Evolutionary conservation across 2,113 vertebrate genomes (phyloP).

Genomic region (Stigmatopora argus): DNA sequence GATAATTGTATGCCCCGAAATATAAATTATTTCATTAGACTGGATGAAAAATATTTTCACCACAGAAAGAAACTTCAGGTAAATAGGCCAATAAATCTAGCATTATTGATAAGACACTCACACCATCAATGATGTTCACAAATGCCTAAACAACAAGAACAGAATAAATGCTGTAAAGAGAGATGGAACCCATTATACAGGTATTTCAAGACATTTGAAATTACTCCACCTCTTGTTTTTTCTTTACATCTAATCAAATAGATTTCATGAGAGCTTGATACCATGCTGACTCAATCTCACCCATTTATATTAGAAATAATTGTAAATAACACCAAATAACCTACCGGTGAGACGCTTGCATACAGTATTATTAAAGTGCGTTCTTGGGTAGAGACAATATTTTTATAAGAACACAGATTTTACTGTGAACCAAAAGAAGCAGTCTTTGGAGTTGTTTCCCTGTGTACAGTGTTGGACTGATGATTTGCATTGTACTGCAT

Average conservation of each 20-base stretch:
- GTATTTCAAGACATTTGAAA: not conserved
- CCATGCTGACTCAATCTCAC: not conserved
- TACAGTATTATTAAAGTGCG: slow-evolving; percentile 1
- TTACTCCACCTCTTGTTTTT: not conserved
- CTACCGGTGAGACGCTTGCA: not conserved
- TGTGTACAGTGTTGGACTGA: not conserved
- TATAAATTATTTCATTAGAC: not conserved
- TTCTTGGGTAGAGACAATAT: not conserved
- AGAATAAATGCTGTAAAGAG: not conserved
- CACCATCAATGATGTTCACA: not conserved
- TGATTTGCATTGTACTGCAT: not conserved
- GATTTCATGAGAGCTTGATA: not conserved
- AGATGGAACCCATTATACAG: not conserved
- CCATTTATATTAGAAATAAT: not conserved
- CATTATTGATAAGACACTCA: not conserved
- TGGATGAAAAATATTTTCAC: not conserved
- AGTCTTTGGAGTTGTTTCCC: not conserved
- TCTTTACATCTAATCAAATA: not conserved
- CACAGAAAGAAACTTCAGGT: not conserved
- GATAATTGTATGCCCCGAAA: not conserved
- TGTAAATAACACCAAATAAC: not conserved
- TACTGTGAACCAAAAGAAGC: not conserved
- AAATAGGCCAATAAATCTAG: not conserved
- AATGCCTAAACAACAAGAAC: not conserved
- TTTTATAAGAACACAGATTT: not conserved